Base-by-base conservation (phyloP, 2,888 invertebrate species). In the Autographa pulchrina region DNA sequence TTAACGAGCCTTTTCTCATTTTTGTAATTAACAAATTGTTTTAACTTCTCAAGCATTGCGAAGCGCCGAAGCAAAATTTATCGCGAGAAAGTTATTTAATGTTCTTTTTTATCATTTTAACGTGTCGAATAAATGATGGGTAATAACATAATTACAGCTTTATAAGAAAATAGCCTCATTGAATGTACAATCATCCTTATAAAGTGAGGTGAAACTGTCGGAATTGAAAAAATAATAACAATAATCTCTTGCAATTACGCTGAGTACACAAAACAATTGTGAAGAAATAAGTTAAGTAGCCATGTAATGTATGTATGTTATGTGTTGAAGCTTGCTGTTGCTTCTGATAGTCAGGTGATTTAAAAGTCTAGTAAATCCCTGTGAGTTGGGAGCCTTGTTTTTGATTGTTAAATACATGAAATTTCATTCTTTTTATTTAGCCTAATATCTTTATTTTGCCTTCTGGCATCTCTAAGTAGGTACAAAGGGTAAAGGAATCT, bases 31-130 rank as follows among this genome's bases (percentile, higher is more conserved):
- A 68, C 68, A 61, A 41, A 35, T 56, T 6, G 7, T 32, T 54
- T 43, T 11, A 38, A 38, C 16, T 43, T 70, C 61, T 67, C 58
- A 62, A 73, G 20, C 56, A 68, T 76, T 68, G 59, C 48, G 6
- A 72, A 60, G 41, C 65, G 60, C 65, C 71, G 69, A 78, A 75
- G 61, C 38, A 35, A 31, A 72, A 74, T 71, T 65, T 54, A 79
- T 74, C 18, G 60, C n/a, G 48, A 83, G 81, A 82, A 79, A 82
- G 77, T 75, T 66, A 66, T 75, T 72, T 73, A 62, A 72, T 72
- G 60, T 25, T 31, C 43, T 62, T 54, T 69, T 77, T 81, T 77
- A 81, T 77, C n/a, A 70, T 60, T 69, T 73, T 75, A 52, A 75
- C 59, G 79, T 70, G 69, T 72, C 59, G 61, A 71, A 68, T 73